Evolutionary conservation across 2,888 invertebrate genomes (phyloP).

Genomic region (Ophion ellenae): DNA sequence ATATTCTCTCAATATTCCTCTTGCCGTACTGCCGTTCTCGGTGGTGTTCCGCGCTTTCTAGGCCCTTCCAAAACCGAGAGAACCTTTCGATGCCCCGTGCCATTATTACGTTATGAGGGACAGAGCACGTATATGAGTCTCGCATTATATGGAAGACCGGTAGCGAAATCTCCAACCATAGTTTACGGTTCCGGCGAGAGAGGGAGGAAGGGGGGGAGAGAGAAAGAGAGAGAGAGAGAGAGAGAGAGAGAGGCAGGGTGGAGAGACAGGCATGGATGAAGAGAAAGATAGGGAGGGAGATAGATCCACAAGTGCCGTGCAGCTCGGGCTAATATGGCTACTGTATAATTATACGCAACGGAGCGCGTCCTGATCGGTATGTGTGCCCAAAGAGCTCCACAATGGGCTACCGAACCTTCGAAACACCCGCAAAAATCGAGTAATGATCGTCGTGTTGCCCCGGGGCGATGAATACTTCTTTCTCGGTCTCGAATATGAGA

Average conservation of each 20-base stretch:
- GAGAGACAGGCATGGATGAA: not conserved
- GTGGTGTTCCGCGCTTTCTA: conserved; percentile 53
- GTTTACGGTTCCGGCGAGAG: conserved; percentile 80
- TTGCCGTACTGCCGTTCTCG: conserved; percentile 35
- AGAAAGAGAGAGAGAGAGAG: conserved; percentile 35
- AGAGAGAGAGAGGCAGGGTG: conserved; percentile 68
- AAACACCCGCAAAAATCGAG: conserved; percentile 50
- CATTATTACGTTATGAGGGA: conserved; percentile 81
- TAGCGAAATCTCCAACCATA: conserved; percentile 79
- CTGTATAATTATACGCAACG: conserved; percentile 81
- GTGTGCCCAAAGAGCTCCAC: conserved; percentile 59
- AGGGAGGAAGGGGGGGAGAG: not conserved
- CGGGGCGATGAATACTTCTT: conserved; percentile 70
- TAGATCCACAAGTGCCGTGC: conserved; percentile 69
- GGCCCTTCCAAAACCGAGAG: conserved; percentile 62
- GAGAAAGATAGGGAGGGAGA: conserved; percentile 49
- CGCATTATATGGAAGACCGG: conserved; percentile 82
- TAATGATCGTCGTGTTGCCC: conserved; percentile 75
- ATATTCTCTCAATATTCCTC: conserved; percentile 49
- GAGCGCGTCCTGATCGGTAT: conserved; percentile 73
- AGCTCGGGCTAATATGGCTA: conserved; percentile 74
- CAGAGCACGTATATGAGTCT: conserved; percentile 51
- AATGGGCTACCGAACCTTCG: conserved; percentile 67
- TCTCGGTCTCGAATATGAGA: conserved; percentile 62
- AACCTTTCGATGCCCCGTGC: conserved; percentile 57